Conservation (phyloP, 1,140 invertebrate genomes). For the Drosophila virilis region DNA sequence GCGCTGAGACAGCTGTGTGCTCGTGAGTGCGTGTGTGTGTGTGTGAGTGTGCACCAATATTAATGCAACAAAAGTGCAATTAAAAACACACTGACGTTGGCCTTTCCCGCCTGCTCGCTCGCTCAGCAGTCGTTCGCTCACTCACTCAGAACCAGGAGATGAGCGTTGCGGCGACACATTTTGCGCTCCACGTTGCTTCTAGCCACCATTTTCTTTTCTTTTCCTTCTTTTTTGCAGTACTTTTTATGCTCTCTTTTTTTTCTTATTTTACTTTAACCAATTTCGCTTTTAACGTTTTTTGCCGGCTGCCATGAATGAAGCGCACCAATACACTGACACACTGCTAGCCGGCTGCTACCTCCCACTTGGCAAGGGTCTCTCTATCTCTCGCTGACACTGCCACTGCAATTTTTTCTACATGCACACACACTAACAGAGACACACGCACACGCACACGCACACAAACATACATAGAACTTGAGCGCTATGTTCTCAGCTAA, state of each 20-base stretch:
- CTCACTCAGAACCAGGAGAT: constrained; percentile 46
- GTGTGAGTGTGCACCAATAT: constrained; percentile 33
- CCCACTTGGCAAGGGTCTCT: constrained; percentile 41
- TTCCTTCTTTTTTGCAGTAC: constrained; percentile 24
- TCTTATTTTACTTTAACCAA: constrained; percentile 61
- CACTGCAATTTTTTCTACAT: constrained; percentile 55
- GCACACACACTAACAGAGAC: constrained; percentile 25
- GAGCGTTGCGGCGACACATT: constrained; percentile 39
- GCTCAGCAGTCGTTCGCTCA: constrained; percentile 30
- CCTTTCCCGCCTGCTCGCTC: constrained; percentile 29
- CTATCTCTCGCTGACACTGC: constrained; percentile 22
- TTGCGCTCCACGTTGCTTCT: constrained; percentile 48
- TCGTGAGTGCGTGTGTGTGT: constrained; percentile 16
- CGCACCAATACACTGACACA: constrained; percentile 47
- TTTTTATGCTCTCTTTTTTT: constrained; percentile 23
- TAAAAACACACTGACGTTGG: constrained; percentile 72
- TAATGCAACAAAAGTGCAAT: constrained; percentile 54
- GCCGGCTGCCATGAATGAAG: constrained; percentile 81
- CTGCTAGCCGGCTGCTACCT: constrained; percentile 57
- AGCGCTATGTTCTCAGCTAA: constrained; percentile 52
- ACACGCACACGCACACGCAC: constrained; percentile 17
- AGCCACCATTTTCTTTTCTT: constrained; percentile 75
- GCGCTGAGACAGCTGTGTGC: constrained; percentile 25
- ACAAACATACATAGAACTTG: constrained; percentile 28
- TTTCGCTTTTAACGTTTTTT: constrained; percentile 81